These are phyloP conservation scores for Autographa gamma DNA, from an alignment of 2,888 invertebrate species.

Conservation along the genomic window DNA sequence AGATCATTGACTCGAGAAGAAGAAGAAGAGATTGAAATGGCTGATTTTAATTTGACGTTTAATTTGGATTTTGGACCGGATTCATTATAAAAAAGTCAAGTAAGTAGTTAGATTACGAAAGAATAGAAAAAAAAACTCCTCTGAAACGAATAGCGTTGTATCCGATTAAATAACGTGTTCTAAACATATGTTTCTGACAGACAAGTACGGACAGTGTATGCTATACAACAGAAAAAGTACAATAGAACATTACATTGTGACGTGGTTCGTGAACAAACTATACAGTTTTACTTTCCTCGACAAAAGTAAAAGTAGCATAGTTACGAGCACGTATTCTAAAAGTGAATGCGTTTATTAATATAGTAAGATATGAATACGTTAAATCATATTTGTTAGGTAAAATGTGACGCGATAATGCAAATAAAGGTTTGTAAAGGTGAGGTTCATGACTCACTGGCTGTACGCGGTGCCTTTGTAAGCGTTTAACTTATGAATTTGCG, in stretches of 20 bases:
- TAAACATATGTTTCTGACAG: not conserved
- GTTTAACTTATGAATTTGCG: no score
- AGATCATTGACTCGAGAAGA: no score
- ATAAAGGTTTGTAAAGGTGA: not conserved
- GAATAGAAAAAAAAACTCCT: no score
- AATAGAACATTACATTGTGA: conserved; percentile 48
- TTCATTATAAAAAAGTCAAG: no score
- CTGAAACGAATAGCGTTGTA: no score
- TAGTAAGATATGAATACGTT: conserved; percentile 17
- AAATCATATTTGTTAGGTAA: not conserved
- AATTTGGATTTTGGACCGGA: no score
- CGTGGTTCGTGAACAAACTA: conserved; percentile 29
- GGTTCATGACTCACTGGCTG: no score
- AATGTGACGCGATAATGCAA: not conserved
- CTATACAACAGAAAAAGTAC: conserved; percentile 16
- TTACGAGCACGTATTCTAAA: conserved; percentile 43
- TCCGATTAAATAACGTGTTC: not conserved
- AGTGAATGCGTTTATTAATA: conserved; percentile 49
- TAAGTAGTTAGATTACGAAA: no score
- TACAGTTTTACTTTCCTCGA: conserved; percentile 58
- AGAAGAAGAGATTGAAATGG: no score
- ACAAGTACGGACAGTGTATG: not conserved
- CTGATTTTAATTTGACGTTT: no score
- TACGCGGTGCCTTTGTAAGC: no score
- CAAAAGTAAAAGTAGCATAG: conserved; percentile 62